A percentile compares a stretch with the other conserved stretches of the same genome.
phyloP scores from a whole-genome alignment of 92 coral and sea anemone species.

The Virgularia gustaviana region DNA sequence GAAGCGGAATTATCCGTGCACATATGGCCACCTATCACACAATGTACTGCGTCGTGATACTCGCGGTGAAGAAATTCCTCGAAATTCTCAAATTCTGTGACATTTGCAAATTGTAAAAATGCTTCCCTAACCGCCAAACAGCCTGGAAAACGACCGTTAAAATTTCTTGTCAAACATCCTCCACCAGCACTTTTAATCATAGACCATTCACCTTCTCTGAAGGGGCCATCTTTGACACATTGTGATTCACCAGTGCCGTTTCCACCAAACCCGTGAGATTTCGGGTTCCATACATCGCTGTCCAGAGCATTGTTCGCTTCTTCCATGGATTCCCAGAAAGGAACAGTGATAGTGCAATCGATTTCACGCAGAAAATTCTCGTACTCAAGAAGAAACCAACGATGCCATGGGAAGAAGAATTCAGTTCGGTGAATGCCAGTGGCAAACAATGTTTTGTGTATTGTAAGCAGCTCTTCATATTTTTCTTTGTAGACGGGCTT shows the following conservation, averaged over 20 bases:
- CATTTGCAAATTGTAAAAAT: constrained; percentile 18
- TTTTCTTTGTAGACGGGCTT: constrained; percentile 47
- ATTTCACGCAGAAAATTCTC: constrained; percentile 73
- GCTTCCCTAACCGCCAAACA: constrained; percentile 38
- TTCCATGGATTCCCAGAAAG: constrained; percentile 76
- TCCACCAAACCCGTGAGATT: constrained; percentile 73
- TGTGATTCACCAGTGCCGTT: constrained; percentile 50
- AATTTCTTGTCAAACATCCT: constrained; percentile 29
- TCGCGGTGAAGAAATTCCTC: constrained; percentile 51
- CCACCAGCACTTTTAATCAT: constrained; percentile 41
- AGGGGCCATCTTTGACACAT: constrained; percentile 85
- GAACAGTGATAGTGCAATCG: constrained; percentile 67
- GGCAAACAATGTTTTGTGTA: constrained; percentile 47
- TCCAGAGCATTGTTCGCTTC: constrained; percentile 22
- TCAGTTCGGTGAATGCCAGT: constrained; percentile 60
- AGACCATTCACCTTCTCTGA: constrained; percentile 61
- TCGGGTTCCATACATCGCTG: constrained; percentile 67
- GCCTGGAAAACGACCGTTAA: constrained; percentile 33
- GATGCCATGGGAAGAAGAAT: constrained; percentile 85
- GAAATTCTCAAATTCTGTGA: constrained; percentile 50
- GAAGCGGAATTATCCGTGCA: constrained; percentile 60
- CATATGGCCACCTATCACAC: constrained; percentile 85
- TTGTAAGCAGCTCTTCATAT: constrained; percentile 51
- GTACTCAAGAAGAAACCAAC: constrained; percentile 71
- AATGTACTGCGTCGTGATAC: constrained; percentile 66